phyloP scores from a whole-genome alignment of 2,113 vertebrate species.

The Heterotilapia buettikoferi region DNA sequence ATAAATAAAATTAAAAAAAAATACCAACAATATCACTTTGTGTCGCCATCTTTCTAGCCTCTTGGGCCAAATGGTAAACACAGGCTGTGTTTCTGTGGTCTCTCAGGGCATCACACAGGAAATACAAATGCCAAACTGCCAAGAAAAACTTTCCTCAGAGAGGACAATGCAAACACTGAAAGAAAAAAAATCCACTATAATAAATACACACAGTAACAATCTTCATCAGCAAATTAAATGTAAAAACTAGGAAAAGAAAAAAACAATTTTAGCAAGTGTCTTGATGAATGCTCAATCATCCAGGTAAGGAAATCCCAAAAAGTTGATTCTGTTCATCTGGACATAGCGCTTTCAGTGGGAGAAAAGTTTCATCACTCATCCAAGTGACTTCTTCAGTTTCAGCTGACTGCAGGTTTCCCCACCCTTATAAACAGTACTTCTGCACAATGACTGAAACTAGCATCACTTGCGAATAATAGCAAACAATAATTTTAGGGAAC shows the following conservation, averaged over 20 bases:
- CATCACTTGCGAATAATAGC: neutral
- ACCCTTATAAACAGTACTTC: neutral
- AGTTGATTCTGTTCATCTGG: neutral
- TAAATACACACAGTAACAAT: neutral
- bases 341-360: neutral
- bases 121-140: neutral
- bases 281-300: neutral
- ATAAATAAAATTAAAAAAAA: too few relatives aligned
- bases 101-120: neutral
- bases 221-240: neutral
- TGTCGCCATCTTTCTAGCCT: neutral
- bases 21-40: too few relatives aligned
- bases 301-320: neutral
- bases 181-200: neutral
- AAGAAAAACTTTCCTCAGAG: neutral
- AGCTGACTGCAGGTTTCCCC: neutral
- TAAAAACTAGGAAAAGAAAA: neutral
- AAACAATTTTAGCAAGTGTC: neutral
- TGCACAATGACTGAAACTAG: neutral
- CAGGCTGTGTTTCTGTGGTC: neutral
- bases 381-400: neutral
- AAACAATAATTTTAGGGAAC: neutral
- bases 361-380: neutral
- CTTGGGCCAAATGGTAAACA: neutral
- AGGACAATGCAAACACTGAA: neutral